These are phyloP conservation scores for Pocillopora verrucosa DNA, from an alignment of 64 coral and sea anemone species.

Conservation along the genomic window DNA sequence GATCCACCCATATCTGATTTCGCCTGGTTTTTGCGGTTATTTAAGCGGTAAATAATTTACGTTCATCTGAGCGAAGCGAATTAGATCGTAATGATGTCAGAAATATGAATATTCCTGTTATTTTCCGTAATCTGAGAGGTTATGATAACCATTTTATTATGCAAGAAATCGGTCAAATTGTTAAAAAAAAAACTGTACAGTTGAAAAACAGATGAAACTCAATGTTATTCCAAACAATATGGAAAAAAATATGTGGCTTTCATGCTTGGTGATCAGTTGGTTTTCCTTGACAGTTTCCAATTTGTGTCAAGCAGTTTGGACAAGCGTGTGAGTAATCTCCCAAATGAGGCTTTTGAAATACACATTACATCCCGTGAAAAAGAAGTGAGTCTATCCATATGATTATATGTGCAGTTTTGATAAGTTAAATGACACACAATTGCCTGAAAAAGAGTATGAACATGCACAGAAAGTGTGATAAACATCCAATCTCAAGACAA, in stretches of 20 bases:
- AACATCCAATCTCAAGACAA: not conserved
- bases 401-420: slow-evolving; percentile 4
- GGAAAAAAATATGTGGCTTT: slow-evolving; percentile 33
- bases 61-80: not conserved
- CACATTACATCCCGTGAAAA: slow-evolving; percentile 15
- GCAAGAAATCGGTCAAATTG: slow-evolving; percentile 1
- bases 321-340: slow-evolving; percentile 19
- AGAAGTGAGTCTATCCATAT: not conserved
- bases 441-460: slow-evolving; percentile 24
- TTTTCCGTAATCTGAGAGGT: not conserved
- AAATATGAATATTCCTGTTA: not conserved
- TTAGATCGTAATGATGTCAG: too few species aligned
- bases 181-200: not conserved
- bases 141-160: slow-evolving; percentile 20
- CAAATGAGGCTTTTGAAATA: slow-evolving; percentile 18
- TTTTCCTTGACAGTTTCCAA: slow-evolving; percentile 35
- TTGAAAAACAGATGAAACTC: slow-evolving; percentile 8
- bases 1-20: too few species aligned
- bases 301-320: slow-evolving; percentile 23
- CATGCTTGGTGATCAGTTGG: not conserved
- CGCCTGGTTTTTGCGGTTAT: too few species aligned
- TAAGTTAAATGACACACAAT: not conserved
- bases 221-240: slow-evolving; percentile 45
- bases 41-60: too few species aligned
- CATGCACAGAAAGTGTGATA: slow-evolving; percentile 43